These are phyloP conservation scores for Neodiprion lecontei DNA, from an alignment of 1,140 invertebrate species.

Conservation along the genomic window DNA sequence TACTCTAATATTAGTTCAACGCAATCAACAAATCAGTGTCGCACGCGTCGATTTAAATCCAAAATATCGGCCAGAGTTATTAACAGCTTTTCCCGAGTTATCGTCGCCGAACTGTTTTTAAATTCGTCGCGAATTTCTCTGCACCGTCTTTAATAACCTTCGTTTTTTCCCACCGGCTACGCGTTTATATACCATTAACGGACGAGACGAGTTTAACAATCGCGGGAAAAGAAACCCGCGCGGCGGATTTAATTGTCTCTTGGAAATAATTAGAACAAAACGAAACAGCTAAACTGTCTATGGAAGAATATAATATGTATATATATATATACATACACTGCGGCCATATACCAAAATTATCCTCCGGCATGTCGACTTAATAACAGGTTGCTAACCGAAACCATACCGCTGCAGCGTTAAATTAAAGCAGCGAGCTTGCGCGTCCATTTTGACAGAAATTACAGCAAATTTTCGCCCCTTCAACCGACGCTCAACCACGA, in stretches of 20 bases:
- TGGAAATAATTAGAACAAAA: constrained; percentile 1
- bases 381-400: background rate
- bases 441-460: constrained; percentile 1
- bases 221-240: background rate
- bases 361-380: background rate
- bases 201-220: background rate
- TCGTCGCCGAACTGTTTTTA: no score
- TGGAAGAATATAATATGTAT: background rate
- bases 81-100: no score
- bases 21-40: no score
- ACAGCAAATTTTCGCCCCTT: background rate
- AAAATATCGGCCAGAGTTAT: no score
- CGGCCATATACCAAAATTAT: background rate
- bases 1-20: background rate
- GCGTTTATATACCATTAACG: background rate
- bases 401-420: background rate
- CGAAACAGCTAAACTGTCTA: background rate
- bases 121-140: background rate
- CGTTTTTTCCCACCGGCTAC: background rate
- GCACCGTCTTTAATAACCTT: background rate
- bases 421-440: background rate
- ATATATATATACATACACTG: no score
- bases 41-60: no score
- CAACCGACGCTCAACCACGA: no score
- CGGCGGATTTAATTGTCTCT: background rate